Evolutionary conservation across 2,797 vertebrate genomes (phyloP).

Genomic region (Dipus sagitta): DNA sequence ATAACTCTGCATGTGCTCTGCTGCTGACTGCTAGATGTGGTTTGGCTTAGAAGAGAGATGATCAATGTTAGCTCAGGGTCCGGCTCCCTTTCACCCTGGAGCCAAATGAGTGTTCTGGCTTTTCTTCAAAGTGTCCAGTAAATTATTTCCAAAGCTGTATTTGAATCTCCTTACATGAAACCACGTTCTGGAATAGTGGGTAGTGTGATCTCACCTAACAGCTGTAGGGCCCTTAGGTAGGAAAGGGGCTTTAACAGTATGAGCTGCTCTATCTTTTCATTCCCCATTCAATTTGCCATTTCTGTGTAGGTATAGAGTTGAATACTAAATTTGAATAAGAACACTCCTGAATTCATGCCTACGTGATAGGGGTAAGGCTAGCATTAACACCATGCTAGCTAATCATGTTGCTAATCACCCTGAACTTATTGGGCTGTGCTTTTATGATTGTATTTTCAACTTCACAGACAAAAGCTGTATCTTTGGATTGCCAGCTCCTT

Average conservation of each 20-base stretch:
- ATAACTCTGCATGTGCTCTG: not conserved
- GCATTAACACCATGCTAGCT: not conserved
- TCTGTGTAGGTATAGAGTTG: slow-evolving; percentile 24
- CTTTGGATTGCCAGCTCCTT: slow-evolving; percentile 9
- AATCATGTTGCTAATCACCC: not conserved
- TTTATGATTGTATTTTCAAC: slow-evolving; percentile 10
- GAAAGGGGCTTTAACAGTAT: slow-evolving; percentile 53
- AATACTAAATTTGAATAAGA: slow-evolving; percentile 21
- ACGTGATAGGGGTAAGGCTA: slow-evolving; percentile 1
- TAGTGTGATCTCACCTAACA: slow-evolving; percentile 78
- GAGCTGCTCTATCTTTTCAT: slow-evolving; percentile 51
- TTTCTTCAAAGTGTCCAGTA: slow-evolving; percentile 77
- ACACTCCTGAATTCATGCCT: not conserved
- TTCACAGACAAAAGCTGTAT: not conserved
- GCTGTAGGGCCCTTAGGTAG: slow-evolving; percentile 66
- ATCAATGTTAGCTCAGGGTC: slow-evolving; percentile 19
- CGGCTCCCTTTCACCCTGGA: slow-evolving; percentile 44
- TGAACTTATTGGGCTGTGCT: not conserved
- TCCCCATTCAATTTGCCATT: slow-evolving; percentile 53
- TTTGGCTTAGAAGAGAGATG: slow-evolving; percentile 37
- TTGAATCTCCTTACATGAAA: slow-evolving; percentile 67
- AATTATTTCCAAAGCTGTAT: slow-evolving; percentile 74
- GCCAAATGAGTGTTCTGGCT: slow-evolving; percentile 67
- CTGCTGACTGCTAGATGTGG: not conserved
- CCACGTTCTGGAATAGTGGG: slow-evolving; percentile 61